These are phyloP conservation scores for Xiphophorus couchianus DNA, from an alignment of 2,113 vertebrate species.

Conservation along the genomic window DNA sequence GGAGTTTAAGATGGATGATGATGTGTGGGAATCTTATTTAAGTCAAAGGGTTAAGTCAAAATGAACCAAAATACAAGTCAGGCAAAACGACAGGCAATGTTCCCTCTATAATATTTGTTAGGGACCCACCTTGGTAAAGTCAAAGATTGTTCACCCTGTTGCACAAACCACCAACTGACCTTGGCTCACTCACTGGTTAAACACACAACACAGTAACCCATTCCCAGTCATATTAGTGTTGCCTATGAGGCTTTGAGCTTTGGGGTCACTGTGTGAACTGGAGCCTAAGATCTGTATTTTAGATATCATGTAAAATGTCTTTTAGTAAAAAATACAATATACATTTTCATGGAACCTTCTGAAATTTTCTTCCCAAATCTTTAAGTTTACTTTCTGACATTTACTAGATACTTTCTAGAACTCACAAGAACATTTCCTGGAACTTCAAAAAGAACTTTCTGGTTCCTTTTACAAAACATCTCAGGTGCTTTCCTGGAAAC, in stretches of 20 bases:
- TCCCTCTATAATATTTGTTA: conserved; percentile 38
- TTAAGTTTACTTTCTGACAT: background rate
- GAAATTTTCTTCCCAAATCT: background rate
- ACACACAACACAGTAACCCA: conserved; percentile 6
- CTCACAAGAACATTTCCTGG: background rate
- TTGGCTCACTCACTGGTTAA: conserved; percentile 19
- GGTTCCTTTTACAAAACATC: background rate
- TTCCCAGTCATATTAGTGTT: conserved; percentile 46
- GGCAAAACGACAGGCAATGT: conserved; percentile 35
- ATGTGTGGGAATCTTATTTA: conserved; percentile 48
- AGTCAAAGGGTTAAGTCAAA: conserved; percentile 24
- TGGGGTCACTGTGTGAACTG: conserved; percentile 24
- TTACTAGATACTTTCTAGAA: background rate
- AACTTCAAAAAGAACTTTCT: background rate
- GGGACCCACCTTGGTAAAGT: conserved; percentile 44
- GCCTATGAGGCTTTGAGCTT: conserved; percentile 4
- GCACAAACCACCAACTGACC: conserved; percentile 42
- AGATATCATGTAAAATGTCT: conserved; percentile 28
- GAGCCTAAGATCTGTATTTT: conserved; percentile 23
- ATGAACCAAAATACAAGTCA: conserved; percentile 46
- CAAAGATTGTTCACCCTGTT: conserved; percentile 46
- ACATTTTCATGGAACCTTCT: background rate
- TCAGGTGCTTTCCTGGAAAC: background rate
- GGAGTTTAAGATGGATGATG: conserved; percentile 34
- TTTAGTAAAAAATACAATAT: background rate